These are phyloP conservation scores for Lethenteron reissneri DNA, from an alignment of 2,113 vertebrate genomes.

Conservation along the genomic window DNA sequence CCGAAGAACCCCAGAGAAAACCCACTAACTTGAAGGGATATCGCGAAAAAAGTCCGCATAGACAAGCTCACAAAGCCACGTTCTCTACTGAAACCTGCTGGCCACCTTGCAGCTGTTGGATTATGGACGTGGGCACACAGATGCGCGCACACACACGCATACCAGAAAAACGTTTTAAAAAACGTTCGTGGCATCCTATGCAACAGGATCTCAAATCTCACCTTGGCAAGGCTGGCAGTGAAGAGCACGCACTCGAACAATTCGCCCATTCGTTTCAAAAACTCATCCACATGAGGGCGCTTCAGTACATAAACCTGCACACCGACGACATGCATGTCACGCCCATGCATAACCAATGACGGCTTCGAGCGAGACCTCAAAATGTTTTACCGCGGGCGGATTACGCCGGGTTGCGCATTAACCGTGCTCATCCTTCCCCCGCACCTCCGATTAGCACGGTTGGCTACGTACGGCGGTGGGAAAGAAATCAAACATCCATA, in stretches of 20 bases:
- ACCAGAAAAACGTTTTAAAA: too few relatives aligned
- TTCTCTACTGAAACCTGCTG: too few relatives aligned
- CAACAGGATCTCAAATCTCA: conserved; percentile 16
- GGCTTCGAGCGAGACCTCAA: background rate
- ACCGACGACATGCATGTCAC: background rate
- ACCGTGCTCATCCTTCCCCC: background rate
- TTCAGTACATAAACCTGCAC: conserved; percentile 75
- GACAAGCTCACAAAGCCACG: too few relatives aligned
- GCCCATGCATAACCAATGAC: background rate
- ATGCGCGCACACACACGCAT: too few relatives aligned
- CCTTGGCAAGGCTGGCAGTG: conserved; percentile 91
- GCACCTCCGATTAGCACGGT: background rate
- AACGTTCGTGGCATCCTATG: too few relatives aligned
- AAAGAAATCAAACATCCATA: background rate
- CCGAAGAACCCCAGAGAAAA: too few relatives aligned
- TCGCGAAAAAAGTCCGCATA: too few relatives aligned
- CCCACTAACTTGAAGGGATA: too few relatives aligned
- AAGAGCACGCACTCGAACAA: conserved; percentile 88
- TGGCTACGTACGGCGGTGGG: background rate
- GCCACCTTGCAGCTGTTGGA: too few relatives aligned
- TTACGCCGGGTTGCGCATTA: background rate
- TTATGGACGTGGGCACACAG: too few relatives aligned
- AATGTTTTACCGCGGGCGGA: background rate
- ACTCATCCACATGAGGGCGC: conserved; percentile 74
- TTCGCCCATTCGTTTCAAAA: conserved; percentile 78